Base-by-base conservation (phyloP, 2,113 vertebrate genomes). In the Centropus bengalensis region DNA sequence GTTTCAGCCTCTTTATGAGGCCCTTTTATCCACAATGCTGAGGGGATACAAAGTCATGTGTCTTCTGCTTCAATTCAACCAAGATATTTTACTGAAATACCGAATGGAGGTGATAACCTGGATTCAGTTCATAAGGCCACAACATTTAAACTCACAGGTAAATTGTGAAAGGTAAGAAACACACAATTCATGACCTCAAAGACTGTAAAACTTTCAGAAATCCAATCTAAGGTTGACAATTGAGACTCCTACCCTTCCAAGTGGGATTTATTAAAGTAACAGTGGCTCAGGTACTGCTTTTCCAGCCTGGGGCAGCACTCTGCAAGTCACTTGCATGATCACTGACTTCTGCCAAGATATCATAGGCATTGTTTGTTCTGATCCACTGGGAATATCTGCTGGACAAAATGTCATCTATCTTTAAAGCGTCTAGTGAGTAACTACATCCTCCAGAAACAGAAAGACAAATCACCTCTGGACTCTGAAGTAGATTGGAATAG, bases 321-420 rank as follows among this genome's bases (percentile, higher is more conserved):
- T 40, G 75, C 75, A 74, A 89, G 85, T 52, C 85, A 59, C 52
- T 83, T 3, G 8, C 44, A 75, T 2, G 18, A 91, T 58, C 71
- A 27, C 68, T 88, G 75, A 62, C 36, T 64, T 77, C 82, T 91
- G 69, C 56, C 71, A 88, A 74, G 64, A 26, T 45, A 67, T 54
- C 82, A 91, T 1, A 82, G 71, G 27, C 26, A 14, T 32, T 56
- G 51, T 79, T 95, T 87, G 70, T 28, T 88, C 85, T 71, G 71
- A 82, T 81, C 93, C 69, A 70, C 60, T 1, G 24, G 85, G 68
- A 93, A 28, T 81, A 75, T 74, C n/a, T 70, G 49, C 73, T 78
- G 93, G 91, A 91, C 73, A 90, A 88, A 80, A 91, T 33, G n/a
- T 59, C 47, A 27, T 26, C 30, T 33, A 51, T 68, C 88, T 95